Conservation (phyloP, 2,888 invertebrate species). For the Nomada goodeniana region DNA sequence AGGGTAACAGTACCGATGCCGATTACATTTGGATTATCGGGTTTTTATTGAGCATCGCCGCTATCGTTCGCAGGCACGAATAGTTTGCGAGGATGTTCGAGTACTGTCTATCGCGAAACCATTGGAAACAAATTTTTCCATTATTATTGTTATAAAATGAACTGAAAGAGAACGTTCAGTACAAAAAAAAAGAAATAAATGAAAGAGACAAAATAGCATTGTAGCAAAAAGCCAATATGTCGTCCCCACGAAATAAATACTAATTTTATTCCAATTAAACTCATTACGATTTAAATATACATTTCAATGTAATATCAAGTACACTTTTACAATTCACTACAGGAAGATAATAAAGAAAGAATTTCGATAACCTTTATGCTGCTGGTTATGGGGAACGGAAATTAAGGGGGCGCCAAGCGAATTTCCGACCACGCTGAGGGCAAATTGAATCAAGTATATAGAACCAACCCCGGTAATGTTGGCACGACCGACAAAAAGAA, state of each 20-base stretch:
- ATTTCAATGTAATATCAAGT: too few species aligned
- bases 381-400: neutral
- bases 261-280: too few species aligned
- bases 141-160: too few species aligned
- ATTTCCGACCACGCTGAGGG: slow-evolving; percentile 46
- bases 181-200: too few species aligned
- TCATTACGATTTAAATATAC: too few species aligned
- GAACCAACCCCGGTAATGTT: slow-evolving; percentile 41
- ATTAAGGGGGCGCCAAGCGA: slow-evolving; percentile 26
- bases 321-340: neutral
- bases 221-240: too few species aligned
- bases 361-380: too few species aligned
- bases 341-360: neutral
- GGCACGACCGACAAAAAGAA: slow-evolving; percentile 38
- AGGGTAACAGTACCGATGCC: neutral
- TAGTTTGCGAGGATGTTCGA: neutral
- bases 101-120: too few species aligned
- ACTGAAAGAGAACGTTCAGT: too few species aligned
- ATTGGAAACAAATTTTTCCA: too few species aligned
- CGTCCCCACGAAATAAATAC: too few species aligned
- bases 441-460: slow-evolving; percentile 67
- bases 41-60: neutral
- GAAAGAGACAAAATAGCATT: too few species aligned
- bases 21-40: slow-evolving; percentile 18
- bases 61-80: neutral